Evolutionary conservation across 2,888 invertebrate genomes (phyloP), one percentile per base, ranked within the genome.

Genomic region (Caradrina kadenii): DNA sequence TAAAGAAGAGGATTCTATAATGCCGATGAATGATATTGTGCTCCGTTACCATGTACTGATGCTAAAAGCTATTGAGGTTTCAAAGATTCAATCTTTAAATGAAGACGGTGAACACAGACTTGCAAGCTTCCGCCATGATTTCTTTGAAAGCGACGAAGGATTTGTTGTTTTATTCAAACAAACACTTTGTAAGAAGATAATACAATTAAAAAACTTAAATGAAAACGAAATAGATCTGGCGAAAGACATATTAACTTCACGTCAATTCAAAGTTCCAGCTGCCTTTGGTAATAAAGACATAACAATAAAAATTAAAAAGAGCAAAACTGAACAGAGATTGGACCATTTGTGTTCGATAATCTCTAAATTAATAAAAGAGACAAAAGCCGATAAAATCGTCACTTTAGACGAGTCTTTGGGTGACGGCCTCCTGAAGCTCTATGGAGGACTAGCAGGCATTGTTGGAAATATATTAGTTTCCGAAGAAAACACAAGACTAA

Each of bases 251-350:
- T 52, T 82, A 58, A 22, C 11, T 8, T 50, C 54, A 2, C 48
- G 63, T 15, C 59, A 52, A 19, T 65, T 82, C 15, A 81, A 81
- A 69, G 73, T 82, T 0, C 77, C 82, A 7, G 15, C 42, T 39
- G 26, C 63, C 1, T 80, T 82, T 50, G 82, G 82, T 0, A 82
- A 82, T 53, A 63, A 63, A 39, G 77, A 81, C 26, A 22, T 79
- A 21, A 63, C 67, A 10, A 59, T 79, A 21, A 71, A 52, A 50
- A 58, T 69, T 1, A 50, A 55, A 17, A 26, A 61, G 50, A 56
- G 61, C 6, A 77, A 72, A 53, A 53, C 52, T 0, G 78, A 73
- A 62, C 69, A n/a, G 19, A 61, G 73, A 53, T 22, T 80, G 6
- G 61, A 66, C 5, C 49, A 60, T 66, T 66, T 79, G 15, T 56